Base-by-base conservation (phyloP, 2,113 vertebrate species). In the Seriola aureovittata region DNA sequence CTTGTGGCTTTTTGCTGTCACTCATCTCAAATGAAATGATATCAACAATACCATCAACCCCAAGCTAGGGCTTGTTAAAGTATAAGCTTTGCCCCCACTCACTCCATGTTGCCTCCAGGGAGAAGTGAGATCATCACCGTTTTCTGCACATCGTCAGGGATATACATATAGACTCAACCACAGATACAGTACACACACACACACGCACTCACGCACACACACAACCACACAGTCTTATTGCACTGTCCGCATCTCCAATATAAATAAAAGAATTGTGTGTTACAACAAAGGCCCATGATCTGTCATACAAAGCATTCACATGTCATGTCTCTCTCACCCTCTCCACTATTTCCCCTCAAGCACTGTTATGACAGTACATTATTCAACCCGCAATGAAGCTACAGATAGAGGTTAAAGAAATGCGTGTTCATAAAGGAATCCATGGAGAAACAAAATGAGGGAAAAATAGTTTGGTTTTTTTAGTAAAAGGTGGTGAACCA, bases 1-100 rank as follows among this genome's bases (percentile, higher is more conserved):
- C n/a, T 32, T 75, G 11, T 21, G 21, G 12, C 60, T 25, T 62
- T 62, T 38, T 68, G 1, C 76, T 78, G 54, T 88, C 83, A 81
- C 59, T 84, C 78, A 84, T 71, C 70, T 87, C 55, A 76, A 21
- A 59, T 85, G 71, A 84, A 68, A 85, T 2, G 14, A 66, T 75
- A 78, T 75, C 62, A 71, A 58, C 8, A 36, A 80, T 84, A 81
- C 29, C 59, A 76, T 85, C 80, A 78, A 71, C 48, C 62, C 66
- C 85, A 90, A 78, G 92, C 62, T 84, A 57, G 77, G 82, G 75
- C 92, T 85, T 92, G 89, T 85, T 83, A 21, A 82, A 36, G 17
- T 84, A 72, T 80, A 16, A 65, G 40, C 55, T 75, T 80, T 62
- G 36, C 8, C 44, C 50, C 38, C 4, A 23, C 29, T 65, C 62